These are phyloP conservation scores for Chionis minor DNA, from an alignment of 2,113 vertebrate genomes.

Conservation along the genomic window DNA sequence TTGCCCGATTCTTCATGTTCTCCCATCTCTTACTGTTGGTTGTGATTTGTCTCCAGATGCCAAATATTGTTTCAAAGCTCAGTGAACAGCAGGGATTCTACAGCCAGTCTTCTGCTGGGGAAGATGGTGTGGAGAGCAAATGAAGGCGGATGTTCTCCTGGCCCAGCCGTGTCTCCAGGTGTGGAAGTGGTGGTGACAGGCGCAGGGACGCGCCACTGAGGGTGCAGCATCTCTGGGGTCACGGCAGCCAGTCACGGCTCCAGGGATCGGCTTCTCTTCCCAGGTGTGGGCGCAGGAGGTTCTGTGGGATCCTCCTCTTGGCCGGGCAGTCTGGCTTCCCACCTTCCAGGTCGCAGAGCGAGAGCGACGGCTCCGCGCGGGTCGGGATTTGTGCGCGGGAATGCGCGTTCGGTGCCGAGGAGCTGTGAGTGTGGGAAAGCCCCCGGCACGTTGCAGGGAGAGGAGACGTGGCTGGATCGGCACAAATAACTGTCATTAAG, in stretches of 20 bases:
- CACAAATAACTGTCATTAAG: accelerated
- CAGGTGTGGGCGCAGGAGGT: background rate
- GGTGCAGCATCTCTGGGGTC: background rate
- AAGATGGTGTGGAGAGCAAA: background rate
- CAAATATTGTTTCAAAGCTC: background rate
- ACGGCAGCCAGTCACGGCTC: background rate
- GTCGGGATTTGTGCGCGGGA: accelerated
- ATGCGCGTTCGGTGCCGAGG: accelerated
- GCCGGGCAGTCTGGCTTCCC: accelerated
- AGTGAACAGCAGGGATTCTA: background rate
- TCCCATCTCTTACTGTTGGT: background rate
- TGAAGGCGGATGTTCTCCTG: background rate
- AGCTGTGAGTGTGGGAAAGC: accelerated
- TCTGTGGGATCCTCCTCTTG: accelerated
- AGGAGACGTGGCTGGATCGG: accelerated
- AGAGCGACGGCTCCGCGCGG: background rate
- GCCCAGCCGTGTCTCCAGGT: background rate
- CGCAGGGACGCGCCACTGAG: background rate
- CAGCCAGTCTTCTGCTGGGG: background rate
- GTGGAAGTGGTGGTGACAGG: accelerated
- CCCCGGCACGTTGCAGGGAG: accelerated
- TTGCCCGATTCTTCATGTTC: background rate
- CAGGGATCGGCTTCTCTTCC: background rate
- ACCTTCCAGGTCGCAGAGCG: accelerated
- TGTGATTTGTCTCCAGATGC: background rate